Conservation (phyloP, 2,113 vertebrate species). For the Lanius collurio region DNA sequence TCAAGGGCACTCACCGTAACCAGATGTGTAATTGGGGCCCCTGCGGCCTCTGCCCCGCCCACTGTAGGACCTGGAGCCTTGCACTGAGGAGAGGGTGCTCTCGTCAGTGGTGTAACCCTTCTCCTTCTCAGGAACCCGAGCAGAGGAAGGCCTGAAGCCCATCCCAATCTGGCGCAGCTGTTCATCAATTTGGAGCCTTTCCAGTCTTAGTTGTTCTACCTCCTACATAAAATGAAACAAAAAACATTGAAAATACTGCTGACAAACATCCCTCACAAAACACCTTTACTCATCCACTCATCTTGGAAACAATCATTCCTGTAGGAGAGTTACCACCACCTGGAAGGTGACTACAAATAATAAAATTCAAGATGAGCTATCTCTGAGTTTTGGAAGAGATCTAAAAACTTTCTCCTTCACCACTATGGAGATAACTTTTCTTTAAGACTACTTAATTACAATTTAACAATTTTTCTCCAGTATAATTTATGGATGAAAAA, state of each 20-base stretch:
- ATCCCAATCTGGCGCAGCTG: slow-evolving; percentile 95
- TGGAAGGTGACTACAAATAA: background rate
- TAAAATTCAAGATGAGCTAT: rapidly evolving
- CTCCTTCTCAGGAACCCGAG: slow-evolving; percentile 83
- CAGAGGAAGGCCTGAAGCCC: slow-evolving; percentile 86
- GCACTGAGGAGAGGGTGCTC: slow-evolving; percentile 81
- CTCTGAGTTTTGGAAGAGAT: background rate
- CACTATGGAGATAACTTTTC: background rate
- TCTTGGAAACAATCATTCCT: background rate
- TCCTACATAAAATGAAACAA: slow-evolving; percentile 76
- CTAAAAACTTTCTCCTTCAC: background rate
- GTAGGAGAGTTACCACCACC: background rate
- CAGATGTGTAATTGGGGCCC: slow-evolving; percentile 90
- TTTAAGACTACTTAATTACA: background rate
- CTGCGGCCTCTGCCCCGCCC: slow-evolving; percentile 90
- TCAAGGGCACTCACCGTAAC: slow-evolving; percentile 81
- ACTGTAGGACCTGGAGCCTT: slow-evolving; percentile 90
- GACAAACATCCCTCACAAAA: background rate
- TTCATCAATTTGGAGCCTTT: slow-evolving; percentile 96
- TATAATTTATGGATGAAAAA: background rate
- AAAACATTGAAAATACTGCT: background rate
- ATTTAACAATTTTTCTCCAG: background rate
- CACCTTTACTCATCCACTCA: rapidly evolving
- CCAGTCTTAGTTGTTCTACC: slow-evolving; percentile 95
- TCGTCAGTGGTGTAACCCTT: slow-evolving; percentile 87